Base-by-base conservation (phyloP, 2,888 invertebrate genomes). In the Branchipolynoe longqiensis region DNA sequence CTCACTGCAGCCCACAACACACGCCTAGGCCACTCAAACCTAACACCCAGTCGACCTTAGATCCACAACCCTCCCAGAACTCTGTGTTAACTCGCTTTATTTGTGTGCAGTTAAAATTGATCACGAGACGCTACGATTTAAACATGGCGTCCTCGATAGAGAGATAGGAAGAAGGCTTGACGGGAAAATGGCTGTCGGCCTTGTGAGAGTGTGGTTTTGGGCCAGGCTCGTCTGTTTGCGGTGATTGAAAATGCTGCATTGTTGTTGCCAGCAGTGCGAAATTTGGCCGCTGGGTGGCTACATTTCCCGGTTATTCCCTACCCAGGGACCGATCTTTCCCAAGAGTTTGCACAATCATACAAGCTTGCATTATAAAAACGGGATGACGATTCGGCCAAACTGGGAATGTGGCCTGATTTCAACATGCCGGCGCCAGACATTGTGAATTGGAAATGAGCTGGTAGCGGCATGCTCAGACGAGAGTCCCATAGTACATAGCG, bases 1-100 rank as follows among this genome's bases (percentile, higher is more conserved):
- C 82, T 82, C 56, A 82, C 82, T 82, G 82, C 78, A 41, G 48
- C 41, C 78, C 78, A 78, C 54, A 78, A 78, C 78, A 78, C 78
- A 40, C 22, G 48, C 38, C 69, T 28, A 31, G 69, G 14, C 69
- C 36, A 78, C 54, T 25, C 48, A 41, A 78, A 78, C 62, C 62
- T 28, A 6, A 36, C 62, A 36, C 28, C 58, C 62, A 83, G 33
- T 4, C 69, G 69, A 33, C 36, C 8, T 64, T 31, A 62, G 33
- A 69, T 22, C n/a, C 69, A 64, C 8, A 64, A 64, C 28, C 64
- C 69, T 6, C 69, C 18, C 14, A 4, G 4, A 69, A 36, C 12
- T 36, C 6, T 22, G 2, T 14, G 12, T 31, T 62, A 28, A 28
- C 62, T n/a, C 14, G 1, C 28, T 3, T n/a, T 69, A 3, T 38